These are phyloP conservation scores for Oncorhynchus nerka DNA, from an alignment of 2,113 vertebrate species.

Conservation along the genomic window DNA sequence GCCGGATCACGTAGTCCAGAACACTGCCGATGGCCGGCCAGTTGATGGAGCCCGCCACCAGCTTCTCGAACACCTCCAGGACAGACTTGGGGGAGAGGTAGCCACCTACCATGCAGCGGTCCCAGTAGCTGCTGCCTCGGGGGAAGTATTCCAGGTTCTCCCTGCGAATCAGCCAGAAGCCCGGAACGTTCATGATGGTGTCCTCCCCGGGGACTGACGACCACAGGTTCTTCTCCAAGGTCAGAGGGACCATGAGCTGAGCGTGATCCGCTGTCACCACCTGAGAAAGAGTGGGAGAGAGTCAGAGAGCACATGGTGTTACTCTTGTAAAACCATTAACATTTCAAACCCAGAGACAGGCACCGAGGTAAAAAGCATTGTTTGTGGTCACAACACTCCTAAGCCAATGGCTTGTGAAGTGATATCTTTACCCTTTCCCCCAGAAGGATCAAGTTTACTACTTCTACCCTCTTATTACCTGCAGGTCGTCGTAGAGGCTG, in stretches of 20 bases:
- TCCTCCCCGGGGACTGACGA: slow-evolving; percentile 92
- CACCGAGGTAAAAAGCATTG: neutral
- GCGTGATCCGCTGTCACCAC: slow-evolving; percentile 96
- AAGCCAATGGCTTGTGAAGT: neutral
- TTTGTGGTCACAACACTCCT: neutral
- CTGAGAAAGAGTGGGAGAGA: slow-evolving; percentile 56
- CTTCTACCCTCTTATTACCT: neutral
- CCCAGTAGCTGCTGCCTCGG: slow-evolving; percentile 96
- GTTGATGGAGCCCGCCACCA: slow-evolving; percentile 93
- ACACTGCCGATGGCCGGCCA: slow-evolving; percentile 97
- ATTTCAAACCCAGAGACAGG: neutral
- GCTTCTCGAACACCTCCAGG: slow-evolving; percentile 89
- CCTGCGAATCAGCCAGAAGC: slow-evolving; percentile 92
- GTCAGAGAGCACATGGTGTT: neutral
- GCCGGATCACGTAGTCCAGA: slow-evolving; percentile 92
- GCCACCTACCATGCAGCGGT: slow-evolving; percentile 95
- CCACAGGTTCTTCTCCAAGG: slow-evolving; percentile 95
- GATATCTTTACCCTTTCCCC: neutral
- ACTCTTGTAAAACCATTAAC: neutral
- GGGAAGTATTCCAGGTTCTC: slow-evolving; percentile 98
- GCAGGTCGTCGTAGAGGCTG: slow-evolving; percentile 93
- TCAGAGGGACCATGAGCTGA: slow-evolving; percentile 93
- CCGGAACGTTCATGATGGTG: slow-evolving; percentile 96
- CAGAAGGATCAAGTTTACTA: too few species aligned
- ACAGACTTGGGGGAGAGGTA: slow-evolving; percentile 95